phyloP scores from a whole-genome alignment of 2,113 vertebrate species.

The Bubalus kerabau region DNA sequence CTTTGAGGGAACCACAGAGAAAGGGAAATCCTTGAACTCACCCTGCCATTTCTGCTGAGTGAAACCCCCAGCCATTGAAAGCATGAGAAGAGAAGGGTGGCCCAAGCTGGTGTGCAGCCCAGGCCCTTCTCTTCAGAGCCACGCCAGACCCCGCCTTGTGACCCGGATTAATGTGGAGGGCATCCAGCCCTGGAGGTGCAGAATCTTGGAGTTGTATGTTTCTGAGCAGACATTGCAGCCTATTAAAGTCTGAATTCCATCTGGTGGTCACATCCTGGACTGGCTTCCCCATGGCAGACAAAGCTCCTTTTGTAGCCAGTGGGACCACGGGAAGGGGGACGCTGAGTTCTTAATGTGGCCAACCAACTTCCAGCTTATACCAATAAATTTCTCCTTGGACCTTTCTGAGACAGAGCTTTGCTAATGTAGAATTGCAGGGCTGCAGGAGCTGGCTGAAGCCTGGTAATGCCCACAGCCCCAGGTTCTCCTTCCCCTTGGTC shows the following conservation, averaged over 20 bases:
- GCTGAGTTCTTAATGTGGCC: slow-evolving; percentile 23
- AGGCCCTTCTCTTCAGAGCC: not conserved
- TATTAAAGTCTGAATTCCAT: not conserved
- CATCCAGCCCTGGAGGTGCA: not conserved
- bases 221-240: not conserved
- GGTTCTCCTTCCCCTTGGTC: not conserved
- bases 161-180: not conserved
- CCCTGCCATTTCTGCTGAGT: not conserved
- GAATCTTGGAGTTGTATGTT: not conserved
- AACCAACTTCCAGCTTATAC: slow-evolving; percentile 32
- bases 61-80: not conserved
- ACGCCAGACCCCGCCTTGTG: not conserved
- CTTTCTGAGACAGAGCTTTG: slow-evolving; percentile 36
- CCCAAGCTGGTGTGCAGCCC: not conserved
- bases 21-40: not conserved
- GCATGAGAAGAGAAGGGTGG: not conserved
- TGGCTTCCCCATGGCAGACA: not conserved
- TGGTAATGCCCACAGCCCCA: not conserved
- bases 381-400: slow-evolving; percentile 34
- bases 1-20: not conserved
- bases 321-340: not conserved
- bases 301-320: slow-evolving; percentile 53
- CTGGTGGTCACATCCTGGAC: slow-evolving; percentile 51
- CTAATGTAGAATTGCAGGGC: not conserved
- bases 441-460: not conserved